Conservation (phyloP, 2,888 invertebrate genomes). For the Drepana falcataria region DNA sequence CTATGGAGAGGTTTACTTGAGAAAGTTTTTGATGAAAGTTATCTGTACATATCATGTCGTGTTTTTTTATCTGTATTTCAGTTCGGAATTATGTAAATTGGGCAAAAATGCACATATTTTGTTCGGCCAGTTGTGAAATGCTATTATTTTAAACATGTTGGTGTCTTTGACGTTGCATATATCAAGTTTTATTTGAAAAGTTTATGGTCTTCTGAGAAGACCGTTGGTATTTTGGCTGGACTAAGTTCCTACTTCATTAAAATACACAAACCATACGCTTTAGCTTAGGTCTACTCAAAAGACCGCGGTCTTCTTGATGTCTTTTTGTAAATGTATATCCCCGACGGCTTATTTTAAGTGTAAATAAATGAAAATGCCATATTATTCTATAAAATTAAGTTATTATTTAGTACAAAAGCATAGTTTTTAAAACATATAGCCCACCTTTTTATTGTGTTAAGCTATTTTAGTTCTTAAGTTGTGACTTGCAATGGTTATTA, state of each 20-base stretch:
- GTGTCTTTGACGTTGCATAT: conserved; percentile 3
- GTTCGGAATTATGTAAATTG: background rate
- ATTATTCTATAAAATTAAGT: conserved; percentile 23
- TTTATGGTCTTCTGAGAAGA: conserved; percentile 7
- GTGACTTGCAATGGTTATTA: background rate
- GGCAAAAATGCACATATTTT: background rate
- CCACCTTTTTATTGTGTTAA: conserved; percentile 1
- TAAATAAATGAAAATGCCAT: conserved; percentile 36
- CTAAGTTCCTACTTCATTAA: background rate
- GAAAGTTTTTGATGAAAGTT: conserved; percentile 11
- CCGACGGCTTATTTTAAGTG: background rate
- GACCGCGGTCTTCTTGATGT: conserved; percentile 6
- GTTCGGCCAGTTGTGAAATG: background rate
- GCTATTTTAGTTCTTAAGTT: conserved; percentile 6
- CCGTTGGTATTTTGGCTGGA: background rate
- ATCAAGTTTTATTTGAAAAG: conserved; percentile 4
- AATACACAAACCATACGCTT: background rate
- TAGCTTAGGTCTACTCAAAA: conserved; percentile 11
- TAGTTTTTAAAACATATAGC: conserved; percentile 4
- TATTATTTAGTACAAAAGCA: conserved; percentile 8
- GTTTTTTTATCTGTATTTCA: background rate
- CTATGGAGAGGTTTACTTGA: no score
- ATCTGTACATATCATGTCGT: background rate
- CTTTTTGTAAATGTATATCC: conserved; percentile 4
- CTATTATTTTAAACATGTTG: background rate